A percentile compares a stretch with the other conserved stretches of the same genome.
Conservation (phyloP, 2,113 vertebrate species). For the Excalfactoria chinensis region DNA sequence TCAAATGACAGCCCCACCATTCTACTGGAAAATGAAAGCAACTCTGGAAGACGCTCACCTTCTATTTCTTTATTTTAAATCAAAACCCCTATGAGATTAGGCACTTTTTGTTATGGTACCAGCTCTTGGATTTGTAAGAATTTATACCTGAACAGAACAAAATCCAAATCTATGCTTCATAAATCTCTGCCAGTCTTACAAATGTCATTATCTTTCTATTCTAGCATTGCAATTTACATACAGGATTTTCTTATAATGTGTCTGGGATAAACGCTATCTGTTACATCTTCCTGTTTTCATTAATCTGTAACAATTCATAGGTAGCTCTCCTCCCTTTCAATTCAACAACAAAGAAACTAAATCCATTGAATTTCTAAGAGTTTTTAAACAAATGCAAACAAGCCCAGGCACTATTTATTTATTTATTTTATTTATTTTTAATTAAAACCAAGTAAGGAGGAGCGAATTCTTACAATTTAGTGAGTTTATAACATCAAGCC, state of each 20-base stretch:
- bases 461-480: neutral
- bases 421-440: too few relatives aligned
- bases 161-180: neutral
- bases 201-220: neutral
- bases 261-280: neutral
- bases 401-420: neutral
- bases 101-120: neutral
- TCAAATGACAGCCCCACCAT: neutral
- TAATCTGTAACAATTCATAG: neutral
- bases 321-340: neutral
- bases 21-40: neutral
- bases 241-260: neutral
- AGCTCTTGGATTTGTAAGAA: neutral
- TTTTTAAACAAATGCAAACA: neutral
- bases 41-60: neutral
- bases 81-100: neutral
- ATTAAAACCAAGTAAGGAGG: neutral
- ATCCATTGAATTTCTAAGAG: neutral
- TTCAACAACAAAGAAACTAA: neutral
- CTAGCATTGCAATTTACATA: neutral
- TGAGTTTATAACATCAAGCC: fast-evolving
- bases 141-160: neutral
- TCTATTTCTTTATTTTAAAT: neutral
- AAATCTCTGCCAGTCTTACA: neutral
- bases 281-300: neutral